Conservation (phyloP, 2,113 vertebrate species). For the Pelodiscus sinensis region DNA sequence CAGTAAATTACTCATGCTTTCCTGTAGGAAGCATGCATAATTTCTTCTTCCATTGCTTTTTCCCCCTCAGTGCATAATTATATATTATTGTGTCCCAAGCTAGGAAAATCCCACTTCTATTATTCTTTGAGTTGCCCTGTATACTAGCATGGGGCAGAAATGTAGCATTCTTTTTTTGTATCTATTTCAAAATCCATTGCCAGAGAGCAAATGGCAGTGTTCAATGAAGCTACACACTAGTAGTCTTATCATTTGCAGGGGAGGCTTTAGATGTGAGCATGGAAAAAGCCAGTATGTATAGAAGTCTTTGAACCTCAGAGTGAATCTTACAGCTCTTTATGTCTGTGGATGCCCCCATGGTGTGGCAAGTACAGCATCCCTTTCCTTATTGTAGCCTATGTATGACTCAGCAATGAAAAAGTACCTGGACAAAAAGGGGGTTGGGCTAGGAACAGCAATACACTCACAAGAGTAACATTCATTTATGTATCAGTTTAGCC, state of each 20-base stretch:
- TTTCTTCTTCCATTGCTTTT: constrained; percentile 49
- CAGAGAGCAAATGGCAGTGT: accelerated
- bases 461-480: background rate
- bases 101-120: background rate
- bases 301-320: background rate
- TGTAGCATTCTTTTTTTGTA: background rate
- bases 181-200: background rate
- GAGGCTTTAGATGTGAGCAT: background rate
- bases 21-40: constrained; percentile 27
- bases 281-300: background rate
- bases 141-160: background rate
- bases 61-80: background rate
- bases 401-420: background rate
- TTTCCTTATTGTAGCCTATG: background rate
- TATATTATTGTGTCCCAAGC: background rate
- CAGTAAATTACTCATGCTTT: constrained; percentile 59
- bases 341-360: background rate
- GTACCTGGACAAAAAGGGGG: background rate
- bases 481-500: background rate
- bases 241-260: background rate
- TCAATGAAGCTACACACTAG: background rate
- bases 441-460: background rate
- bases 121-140: background rate
- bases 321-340: background rate
- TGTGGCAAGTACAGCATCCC: background rate